Base-by-base conservation (phyloP, 2,113 vertebrate genomes). In the Chaenocephalus aceratus region DNA sequence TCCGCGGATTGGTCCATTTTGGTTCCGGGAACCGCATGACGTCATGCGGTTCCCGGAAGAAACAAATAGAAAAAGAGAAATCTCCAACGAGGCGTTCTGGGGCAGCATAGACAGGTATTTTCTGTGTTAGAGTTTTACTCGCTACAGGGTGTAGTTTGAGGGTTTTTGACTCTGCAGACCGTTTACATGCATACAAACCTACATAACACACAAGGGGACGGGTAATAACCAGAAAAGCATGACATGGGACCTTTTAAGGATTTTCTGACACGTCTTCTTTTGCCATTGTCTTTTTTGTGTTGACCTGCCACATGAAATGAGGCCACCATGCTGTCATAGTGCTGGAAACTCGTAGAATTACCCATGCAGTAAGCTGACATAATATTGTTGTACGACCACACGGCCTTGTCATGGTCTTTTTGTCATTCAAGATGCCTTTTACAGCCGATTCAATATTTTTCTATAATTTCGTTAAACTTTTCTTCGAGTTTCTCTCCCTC, bases 231-330 rank as follows among this genome's bases (percentile, higher is more conserved):
- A 26, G 26, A 26, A 26, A 26, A 26, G 26, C 26, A 26, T 26
- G 26, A 26, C 26, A 26, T 26, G 26, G 26, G 26, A 26, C 26
- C 26, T 3, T 26, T 26, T 71, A 80, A 41, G 53, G 59, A 66
- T 88, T 88, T 77, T 63, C 72, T 77, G 76, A 60, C 76, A 14
- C 61, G 75, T 79, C 54, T 14, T 56, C 15, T 61, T 70, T 46
- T 59, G 13, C 41, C 45, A 11, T 73, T 6, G 18, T 83, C 34
- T 57, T 63, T 49, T 75, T 53, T 61, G 46, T 21, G 54, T 68
- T 48, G 63, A 64, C 41, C 64, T 59, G n/a, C 67, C 54, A 68
- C 77, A 72, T 54, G 36, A 36, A 36, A 36, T 36, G 64, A 80
- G 11, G 46, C 63, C 11, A 8, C 16, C 1, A 23, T 21, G 65